Conservation (phyloP, 2,113 vertebrate species). For the Eublepharis macularius region DNA sequence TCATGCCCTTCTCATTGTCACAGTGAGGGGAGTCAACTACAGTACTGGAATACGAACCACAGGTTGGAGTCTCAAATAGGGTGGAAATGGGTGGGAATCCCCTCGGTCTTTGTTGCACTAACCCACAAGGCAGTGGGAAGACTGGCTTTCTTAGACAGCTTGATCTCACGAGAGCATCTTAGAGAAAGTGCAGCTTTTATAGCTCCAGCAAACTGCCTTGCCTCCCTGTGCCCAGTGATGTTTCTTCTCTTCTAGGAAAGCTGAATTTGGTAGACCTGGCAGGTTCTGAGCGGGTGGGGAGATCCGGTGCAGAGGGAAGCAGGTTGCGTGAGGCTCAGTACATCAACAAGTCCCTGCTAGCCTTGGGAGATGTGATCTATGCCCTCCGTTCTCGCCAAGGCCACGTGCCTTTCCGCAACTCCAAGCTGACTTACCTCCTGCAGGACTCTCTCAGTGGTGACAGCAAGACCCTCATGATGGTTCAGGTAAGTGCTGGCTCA, state of each 20-base stretch:
- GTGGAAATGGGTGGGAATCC: neutral
- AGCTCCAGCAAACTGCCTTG: too few relatives aligned
- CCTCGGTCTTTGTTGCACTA: neutral
- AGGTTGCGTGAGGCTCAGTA: slow-evolving; percentile 92
- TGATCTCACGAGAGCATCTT: neutral
- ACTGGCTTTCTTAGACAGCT: neutral
- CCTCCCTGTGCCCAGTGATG: neutral
- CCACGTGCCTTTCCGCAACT: slow-evolving; percentile 96
- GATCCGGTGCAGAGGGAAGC: slow-evolving; percentile 90
- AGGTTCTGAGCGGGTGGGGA: slow-evolving; percentile 90
- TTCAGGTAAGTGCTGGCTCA: slow-evolving; percentile 82
- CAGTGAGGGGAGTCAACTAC: slow-evolving; percentile 82
- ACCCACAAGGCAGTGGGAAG: neutral
- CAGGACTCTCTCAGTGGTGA: slow-evolving; percentile 94
- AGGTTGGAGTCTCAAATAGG: slow-evolving; percentile 61
- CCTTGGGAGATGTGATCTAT: slow-evolving; percentile 91
- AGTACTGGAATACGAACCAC: slow-evolving; percentile 87
- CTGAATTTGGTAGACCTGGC: slow-evolving; percentile 97
- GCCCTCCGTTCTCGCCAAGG: slow-evolving; percentile 89
- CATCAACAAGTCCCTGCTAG: slow-evolving; percentile 95
- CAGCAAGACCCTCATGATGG: slow-evolving; percentile 98
- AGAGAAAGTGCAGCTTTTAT: too few relatives aligned
- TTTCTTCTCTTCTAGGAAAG: slow-evolving; percentile 76
- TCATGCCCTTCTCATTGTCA: slow-evolving; percentile 92
- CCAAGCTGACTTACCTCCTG: slow-evolving; percentile 97